Evolutionary conservation across 2,888 invertebrate genomes (phyloP).

Genomic region (Liopterus haemorrhoidalis): DNA sequence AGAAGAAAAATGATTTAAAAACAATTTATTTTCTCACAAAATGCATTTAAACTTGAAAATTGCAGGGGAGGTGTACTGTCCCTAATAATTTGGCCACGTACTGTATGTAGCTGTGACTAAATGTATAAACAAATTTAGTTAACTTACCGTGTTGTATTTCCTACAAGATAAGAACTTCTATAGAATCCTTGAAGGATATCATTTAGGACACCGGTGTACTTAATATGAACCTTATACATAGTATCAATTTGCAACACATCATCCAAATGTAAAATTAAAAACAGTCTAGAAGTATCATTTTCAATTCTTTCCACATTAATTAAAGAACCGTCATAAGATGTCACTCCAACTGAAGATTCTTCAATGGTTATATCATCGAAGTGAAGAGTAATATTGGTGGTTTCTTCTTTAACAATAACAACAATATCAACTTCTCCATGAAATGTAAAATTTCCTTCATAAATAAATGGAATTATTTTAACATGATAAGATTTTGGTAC

Average conservation of each 20-base stretch:
- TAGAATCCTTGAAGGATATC: conserved; percentile 77
- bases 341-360: conserved; percentile 37
- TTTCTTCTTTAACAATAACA: conserved; percentile 56
- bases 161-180: conserved; percentile 68
- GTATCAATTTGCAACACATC: conserved; percentile 53
- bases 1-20: too few species aligned
- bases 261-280: conserved; percentile 60
- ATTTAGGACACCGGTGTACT: conserved; percentile 66
- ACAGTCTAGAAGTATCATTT: conserved; percentile 59
- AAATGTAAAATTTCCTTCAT: conserved; percentile 72
- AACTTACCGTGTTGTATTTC: conserved; percentile 62
- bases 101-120: too few species aligned
- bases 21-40: too few species aligned
- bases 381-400: conserved; percentile 68
- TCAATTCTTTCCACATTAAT: conserved; percentile 35
- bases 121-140: conserved; percentile 12
- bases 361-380: conserved; percentile 63
- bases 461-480: conserved; percentile 65
- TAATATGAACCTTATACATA: conserved; percentile 62
- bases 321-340: conserved; percentile 23
- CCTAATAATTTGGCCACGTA: too few species aligned
- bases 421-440: conserved; percentile 62
- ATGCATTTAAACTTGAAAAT: too few species aligned
- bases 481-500: conserved; percentile 65
- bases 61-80: too few species aligned